These are phyloP conservation scores for Lytechinus variegatus DNA, from an alignment of 35 echinoderm and acorn worm species.

Conservation along the genomic window DNA sequence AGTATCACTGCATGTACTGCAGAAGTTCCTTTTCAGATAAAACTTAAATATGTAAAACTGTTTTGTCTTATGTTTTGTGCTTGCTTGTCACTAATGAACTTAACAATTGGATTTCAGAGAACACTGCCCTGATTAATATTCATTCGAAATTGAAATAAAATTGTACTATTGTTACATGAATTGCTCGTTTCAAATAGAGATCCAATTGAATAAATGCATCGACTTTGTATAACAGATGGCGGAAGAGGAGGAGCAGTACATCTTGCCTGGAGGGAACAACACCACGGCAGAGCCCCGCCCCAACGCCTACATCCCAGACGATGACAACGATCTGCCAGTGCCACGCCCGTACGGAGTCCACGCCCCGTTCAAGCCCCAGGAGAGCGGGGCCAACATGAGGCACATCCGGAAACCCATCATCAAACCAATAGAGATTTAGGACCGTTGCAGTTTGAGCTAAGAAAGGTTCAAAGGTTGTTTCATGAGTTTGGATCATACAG, in stretches of 20 bases:
- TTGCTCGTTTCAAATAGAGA: no score
- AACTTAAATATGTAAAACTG: no score
- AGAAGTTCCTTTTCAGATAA: no score
- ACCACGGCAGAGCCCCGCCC: constrained; percentile 97
- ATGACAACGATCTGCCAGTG: constrained; percentile 92
- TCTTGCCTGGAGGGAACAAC: constrained; percentile 76
- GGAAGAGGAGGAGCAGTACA: constrained; percentile 96
- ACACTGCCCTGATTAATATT: no score
- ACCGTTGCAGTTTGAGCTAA: not conserved
- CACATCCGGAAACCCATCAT: constrained; percentile 95
- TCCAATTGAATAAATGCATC: no score
- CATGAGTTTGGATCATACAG: no score
- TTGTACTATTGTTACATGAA: no score
- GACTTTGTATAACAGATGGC: constrained; percentile 52
- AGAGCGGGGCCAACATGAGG: constrained; percentile 93
- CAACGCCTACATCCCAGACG: constrained; percentile 98
- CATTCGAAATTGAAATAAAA: no score
- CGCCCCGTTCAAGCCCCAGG: constrained; percentile 95
- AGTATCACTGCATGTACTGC: no score
- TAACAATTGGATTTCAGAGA: no score
- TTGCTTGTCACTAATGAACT: no score
- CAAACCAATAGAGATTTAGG: constrained; percentile 98
- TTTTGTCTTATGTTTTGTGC: no score
- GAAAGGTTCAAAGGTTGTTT: not conserved
- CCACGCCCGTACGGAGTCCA: constrained; percentile 90